Evolutionary conservation across 2,113 vertebrate genomes (phyloP).

Genomic region (Cryptoleucopteryx plumbea): DNA sequence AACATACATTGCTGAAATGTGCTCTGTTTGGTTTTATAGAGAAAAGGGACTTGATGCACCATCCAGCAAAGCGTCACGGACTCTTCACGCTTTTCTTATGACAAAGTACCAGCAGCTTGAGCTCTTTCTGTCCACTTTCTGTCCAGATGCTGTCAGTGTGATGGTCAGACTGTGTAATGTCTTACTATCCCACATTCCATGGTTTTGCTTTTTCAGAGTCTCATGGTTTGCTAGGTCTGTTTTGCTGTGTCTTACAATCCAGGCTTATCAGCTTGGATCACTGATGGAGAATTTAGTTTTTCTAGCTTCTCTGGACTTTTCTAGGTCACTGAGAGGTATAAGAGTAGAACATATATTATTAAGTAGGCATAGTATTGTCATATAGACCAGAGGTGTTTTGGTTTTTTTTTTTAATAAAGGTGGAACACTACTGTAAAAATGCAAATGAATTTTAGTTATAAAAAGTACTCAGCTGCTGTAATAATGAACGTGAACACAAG

Average conservation of each 20-base stretch:
- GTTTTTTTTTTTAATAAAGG: not conserved
- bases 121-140: not conserved
- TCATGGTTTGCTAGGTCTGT: not conserved
- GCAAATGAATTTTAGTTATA: not conserved
- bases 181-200: not conserved
- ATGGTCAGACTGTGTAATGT: not conserved
- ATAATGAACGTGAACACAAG: not conserved
- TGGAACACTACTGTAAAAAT: not conserved
- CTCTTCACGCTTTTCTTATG: not conserved
- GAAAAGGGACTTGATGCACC: not conserved
- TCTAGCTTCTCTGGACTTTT: not conserved
- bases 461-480: not conserved
- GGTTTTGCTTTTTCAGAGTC: not conserved
- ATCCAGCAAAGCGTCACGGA: accelerated
- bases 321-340: not conserved
- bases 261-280: not conserved
- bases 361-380: not conserved
- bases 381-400: not conserved
- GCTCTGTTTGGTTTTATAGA: not conserved
- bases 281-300: not conserved
- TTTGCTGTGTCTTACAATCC: not conserved
- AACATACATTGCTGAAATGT: not conserved
- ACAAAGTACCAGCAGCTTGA: not conserved
- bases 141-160: not conserved
- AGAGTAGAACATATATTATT: not conserved